Conservation (phyloP, 1,140 invertebrate species). For the Saccostrea echinata region DNA sequence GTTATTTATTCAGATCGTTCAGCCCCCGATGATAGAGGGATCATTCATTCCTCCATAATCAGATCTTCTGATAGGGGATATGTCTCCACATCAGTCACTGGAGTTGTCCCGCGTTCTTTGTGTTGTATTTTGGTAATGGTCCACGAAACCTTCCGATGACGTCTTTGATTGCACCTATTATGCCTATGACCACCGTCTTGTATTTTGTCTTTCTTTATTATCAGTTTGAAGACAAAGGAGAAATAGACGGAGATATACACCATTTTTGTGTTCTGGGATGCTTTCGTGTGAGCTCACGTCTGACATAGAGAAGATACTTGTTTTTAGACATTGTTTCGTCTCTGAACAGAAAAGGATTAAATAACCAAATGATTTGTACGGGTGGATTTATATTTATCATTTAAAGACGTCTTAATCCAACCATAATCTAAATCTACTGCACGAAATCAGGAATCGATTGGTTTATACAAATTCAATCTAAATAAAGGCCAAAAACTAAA, state of each 20-base stretch:
- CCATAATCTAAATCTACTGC: not conserved
- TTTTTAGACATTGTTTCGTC: not conserved
- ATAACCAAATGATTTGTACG: not conserved
- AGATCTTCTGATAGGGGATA: not conserved
- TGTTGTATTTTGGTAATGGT: not conserved
- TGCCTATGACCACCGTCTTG: not conserved
- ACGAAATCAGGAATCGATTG: conserved; percentile 1
- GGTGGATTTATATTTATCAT: not conserved
- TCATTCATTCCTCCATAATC: not conserved
- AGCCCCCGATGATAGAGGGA: not conserved
- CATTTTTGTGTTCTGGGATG: not conserved
- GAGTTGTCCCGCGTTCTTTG: not conserved
- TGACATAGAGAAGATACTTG: not conserved
- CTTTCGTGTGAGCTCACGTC: not conserved
- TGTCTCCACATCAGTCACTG: not conserved
- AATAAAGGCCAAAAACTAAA: not conserved
- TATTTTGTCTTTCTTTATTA: not conserved
- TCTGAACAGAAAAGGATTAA: not conserved
- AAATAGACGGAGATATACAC: not conserved
- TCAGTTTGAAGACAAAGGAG: not conserved
- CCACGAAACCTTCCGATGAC: conserved; percentile 26
- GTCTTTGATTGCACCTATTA: not conserved
- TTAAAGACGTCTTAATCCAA: not conserved
- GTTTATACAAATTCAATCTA: not conserved
- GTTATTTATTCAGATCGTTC: not conserved